Base-by-base conservation (phyloP, 2,113 vertebrate species). In the Limanda limanda region DNA sequence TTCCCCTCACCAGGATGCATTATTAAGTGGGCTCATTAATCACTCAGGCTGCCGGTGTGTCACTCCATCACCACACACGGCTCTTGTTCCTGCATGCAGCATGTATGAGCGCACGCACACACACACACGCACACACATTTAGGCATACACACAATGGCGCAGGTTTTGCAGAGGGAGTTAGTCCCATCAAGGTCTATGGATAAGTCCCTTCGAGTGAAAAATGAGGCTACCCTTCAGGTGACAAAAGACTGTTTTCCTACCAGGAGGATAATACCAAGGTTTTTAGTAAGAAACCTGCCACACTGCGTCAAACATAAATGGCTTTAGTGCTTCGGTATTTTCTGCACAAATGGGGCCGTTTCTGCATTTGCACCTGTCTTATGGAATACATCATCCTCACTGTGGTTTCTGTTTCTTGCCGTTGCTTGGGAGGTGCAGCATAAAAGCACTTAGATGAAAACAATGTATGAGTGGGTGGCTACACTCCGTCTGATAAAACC, bases 1-100 rank as follows among this genome's bases (percentile, higher is more conserved):
- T 66, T 48, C 65, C 71, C 71, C 67, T 78, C 76, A 18, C 48
- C 72, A 47, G 15, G 40, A 51, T 74, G 72, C 68, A 81, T 80
- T 84, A 85, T 78, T 73, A 82, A 84, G 42, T 42, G 68, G 55
- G 27, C 74, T 89, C 87, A 89, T 92, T 83, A 88, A 88, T 92
- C 88, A 89, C 80, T 71, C 74, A 1, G 74, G 54, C 80, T 55
- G 42, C 69, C 69, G 57, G 73, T 74, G 78, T 79, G 84, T 89
- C 89, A 82, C 84, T 90, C 74, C 45, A 70, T 85, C 59, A 68
- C n/a, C 17, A 6, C 82, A 55, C 76, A 76, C 59, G 5, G 66
- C 71, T 86, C 68, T 58, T 82, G 68, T 75, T 70, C 51, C 62
- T 54, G 72, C 76, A 25, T 54, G 72, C 76, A 25, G 60, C 62